Conservation (phyloP, 2,113 vertebrate genomes). For the Lagopus muta region DNA sequence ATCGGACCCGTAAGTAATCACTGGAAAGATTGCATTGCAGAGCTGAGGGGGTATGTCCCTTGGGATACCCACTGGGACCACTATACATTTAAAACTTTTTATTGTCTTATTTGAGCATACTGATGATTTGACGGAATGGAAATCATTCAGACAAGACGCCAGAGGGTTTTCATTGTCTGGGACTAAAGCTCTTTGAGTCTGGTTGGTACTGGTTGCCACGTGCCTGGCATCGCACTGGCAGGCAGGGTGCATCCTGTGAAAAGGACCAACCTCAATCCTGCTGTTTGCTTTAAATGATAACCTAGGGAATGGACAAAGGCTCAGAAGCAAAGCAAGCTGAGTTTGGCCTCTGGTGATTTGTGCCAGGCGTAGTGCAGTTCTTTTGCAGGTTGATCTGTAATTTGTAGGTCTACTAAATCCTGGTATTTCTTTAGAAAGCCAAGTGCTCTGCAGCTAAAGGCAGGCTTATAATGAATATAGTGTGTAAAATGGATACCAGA, state of each 20-base stretch:
- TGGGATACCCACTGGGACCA: neutral
- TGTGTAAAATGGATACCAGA: neutral
- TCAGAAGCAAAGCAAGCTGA: neutral
- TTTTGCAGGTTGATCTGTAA: neutral
- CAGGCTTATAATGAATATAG: neutral
- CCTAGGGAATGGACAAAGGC: neutral
- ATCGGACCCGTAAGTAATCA: neutral
- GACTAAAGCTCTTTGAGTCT: neutral
- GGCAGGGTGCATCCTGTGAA: neutral
- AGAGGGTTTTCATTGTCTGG: neutral
- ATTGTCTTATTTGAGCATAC: neutral
- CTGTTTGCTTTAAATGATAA: neutral
- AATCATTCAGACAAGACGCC: neutral
- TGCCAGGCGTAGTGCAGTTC: neutral
- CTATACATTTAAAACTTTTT: neutral
- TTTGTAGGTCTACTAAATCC: neutral
- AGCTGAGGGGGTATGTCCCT: neutral
- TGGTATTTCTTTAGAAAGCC: neutral
- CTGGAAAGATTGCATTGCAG: neutral
- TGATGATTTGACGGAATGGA: neutral
- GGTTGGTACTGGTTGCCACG: neutral
- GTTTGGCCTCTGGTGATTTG: neutral
- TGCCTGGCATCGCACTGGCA: accelerated
- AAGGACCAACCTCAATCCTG: neutral
- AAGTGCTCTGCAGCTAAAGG: neutral